Conservation (phyloP, 2,888 invertebrate species). For the Amphipyra berbera region DNA sequence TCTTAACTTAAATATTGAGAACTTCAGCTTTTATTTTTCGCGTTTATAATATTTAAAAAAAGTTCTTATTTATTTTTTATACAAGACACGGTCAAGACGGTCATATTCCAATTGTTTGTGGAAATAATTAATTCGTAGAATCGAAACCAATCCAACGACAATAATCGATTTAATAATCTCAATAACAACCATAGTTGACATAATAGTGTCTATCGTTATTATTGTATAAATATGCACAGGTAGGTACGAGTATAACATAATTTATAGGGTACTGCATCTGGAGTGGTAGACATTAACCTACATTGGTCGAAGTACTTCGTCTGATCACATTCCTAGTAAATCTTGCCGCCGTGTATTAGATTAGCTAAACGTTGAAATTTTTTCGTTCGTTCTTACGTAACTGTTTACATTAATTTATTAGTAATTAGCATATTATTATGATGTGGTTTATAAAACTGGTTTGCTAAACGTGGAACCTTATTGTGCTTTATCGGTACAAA, state of each 20-base stretch:
- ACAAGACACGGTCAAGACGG: too few species aligned
- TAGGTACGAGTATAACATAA: conserved; percentile 16
- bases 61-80: too few species aligned
- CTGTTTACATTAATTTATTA: conserved; percentile 34
- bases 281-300: conserved; percentile 71
- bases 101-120: too few species aligned
- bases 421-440: conserved; percentile 31
- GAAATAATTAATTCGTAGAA: neutral
- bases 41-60: too few species aligned
- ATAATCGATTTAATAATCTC: conserved; percentile 4
- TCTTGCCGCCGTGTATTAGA: conserved; percentile 48
- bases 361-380: conserved; percentile 43
- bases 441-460: conserved; percentile 26
- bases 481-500: conserved; percentile 14
- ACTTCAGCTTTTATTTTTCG: too few species aligned
- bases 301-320: conserved; percentile 54
- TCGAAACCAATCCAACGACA: conserved; percentile 1
- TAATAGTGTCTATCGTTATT: conserved; percentile 13
- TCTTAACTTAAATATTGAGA: too few species aligned
- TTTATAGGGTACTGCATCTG: conserved; percentile 46
- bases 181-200: conserved; percentile 2
- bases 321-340: conserved; percentile 56
- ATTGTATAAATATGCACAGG: conserved; percentile 29
- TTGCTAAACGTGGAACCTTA: conserved; percentile 20
- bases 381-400: conserved; percentile 43